A percentile compares a stretch with the other conserved stretches of the same genome.
Evolutionary conservation across 2,113 vertebrate species (phyloP).

Genomic region (Candoia aspera): DNA sequence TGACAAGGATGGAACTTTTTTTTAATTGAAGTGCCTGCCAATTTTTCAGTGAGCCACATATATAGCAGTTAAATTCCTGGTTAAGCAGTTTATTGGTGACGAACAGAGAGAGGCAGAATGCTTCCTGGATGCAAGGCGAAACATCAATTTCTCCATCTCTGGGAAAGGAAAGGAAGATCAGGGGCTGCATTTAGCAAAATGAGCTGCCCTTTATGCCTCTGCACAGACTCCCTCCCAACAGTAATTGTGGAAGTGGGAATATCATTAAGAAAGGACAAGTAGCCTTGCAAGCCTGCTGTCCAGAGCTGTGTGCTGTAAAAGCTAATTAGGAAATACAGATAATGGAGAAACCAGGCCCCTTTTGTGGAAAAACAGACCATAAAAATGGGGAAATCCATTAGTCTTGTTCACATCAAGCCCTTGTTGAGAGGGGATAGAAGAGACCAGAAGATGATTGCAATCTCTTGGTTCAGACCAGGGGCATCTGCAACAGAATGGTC

Average conservation of each 20-base stretch:
- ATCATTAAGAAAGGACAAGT: slow-evolving; percentile 61
- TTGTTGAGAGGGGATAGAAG: background rate
- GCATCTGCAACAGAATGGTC: no score
- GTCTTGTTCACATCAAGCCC: slow-evolving; percentile 32
- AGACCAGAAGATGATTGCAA: background rate
- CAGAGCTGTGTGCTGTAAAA: slow-evolving; percentile 9
- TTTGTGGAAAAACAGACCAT: slow-evolving; percentile 29
- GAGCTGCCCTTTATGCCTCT: slow-evolving; percentile 24
- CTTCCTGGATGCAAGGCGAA: fast-evolving
- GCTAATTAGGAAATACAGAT: slow-evolving; percentile 57
- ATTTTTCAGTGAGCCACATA: background rate
- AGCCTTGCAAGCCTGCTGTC: slow-evolving; percentile 5
- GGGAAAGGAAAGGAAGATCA: background rate
- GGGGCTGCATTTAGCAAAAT: background rate
- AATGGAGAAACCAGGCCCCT: slow-evolving; percentile 38
- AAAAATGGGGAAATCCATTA: slow-evolving; percentile 41
- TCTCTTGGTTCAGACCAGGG: no score
- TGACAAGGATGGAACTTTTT: slow-evolving; percentile 1
- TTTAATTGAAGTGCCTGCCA: background rate
- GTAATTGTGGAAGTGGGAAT: slow-evolving; percentile 2
- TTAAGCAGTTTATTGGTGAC: slow-evolving; percentile 7
- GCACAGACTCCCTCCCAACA: background rate
- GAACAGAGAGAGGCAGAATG: fast-evolving
- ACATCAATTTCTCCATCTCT: fast-evolving
- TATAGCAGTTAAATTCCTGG: fast-evolving